A percentile compares a stretch with the other conserved stretches of the same genome.
Evolutionary conservation across 2,113 vertebrate species (phyloP).

Genomic region (Pseudorhombus dupliciocellatus): DNA sequence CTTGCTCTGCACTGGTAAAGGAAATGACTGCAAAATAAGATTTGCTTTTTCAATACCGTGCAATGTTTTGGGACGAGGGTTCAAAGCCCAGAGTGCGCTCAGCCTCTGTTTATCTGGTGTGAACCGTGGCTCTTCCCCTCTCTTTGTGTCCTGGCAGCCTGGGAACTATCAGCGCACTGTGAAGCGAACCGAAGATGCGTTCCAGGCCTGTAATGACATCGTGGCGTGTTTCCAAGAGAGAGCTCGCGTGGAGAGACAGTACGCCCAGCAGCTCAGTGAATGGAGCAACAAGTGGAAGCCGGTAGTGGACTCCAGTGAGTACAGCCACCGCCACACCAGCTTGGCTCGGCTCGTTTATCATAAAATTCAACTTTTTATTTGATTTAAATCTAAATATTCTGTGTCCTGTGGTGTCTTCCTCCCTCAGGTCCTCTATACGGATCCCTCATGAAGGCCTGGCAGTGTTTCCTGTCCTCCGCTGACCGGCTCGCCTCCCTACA

Average conservation of each 20-base stretch:
- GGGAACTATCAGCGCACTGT: slow-evolving; percentile 85
- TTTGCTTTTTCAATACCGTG: not conserved
- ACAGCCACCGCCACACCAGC: not conserved
- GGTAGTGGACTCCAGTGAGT: slow-evolving; percentile 85
- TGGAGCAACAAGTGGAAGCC: slow-evolving; percentile 88
- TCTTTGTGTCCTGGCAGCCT: slow-evolving; percentile 74
- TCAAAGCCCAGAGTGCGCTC: not conserved
- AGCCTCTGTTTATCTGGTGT: slow-evolving; percentile 5
- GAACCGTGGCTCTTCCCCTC: slow-evolving; percentile 13
- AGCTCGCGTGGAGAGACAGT: slow-evolving; percentile 84
- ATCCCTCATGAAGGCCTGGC: slow-evolving; percentile 84
- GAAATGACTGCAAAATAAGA: not conserved
- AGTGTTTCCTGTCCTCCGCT: slow-evolving; percentile 83
- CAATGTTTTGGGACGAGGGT: not conserved
- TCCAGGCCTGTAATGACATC: slow-evolving; percentile 85
- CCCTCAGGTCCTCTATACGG: slow-evolving; percentile 83
- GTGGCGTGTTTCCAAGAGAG: slow-evolving; percentile 86
- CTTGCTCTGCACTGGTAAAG: not conserved
- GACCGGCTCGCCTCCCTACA: slow-evolving; percentile 83
- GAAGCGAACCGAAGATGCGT: slow-evolving; percentile 82
- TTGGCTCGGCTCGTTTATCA: no score
- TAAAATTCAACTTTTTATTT: not conserved
- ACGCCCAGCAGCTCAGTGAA: slow-evolving; percentile 84
- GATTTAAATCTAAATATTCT: no score
- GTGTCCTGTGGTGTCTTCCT: not conserved